Evolutionary conservation across 1,140 invertebrate species (phyloP), one percentile per base, ranked within the genome.

Genomic region (Latrodectus geometricus): DNA sequence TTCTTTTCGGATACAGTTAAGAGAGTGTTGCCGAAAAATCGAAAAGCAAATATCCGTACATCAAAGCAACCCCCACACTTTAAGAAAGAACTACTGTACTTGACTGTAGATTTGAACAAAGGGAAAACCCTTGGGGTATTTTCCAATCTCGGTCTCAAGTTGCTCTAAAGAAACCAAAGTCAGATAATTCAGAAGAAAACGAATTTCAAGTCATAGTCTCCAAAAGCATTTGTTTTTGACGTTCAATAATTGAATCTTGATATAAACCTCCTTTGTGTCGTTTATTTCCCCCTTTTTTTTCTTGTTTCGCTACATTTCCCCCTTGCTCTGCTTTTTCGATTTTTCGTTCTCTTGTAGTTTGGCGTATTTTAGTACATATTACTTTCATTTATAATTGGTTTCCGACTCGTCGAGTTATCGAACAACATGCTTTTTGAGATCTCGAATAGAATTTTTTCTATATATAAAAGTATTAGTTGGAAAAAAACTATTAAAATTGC

Each of bases 211-310:
- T 56, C 79, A 81, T 81, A 72, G 68, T 72, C 66, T 70, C 68
- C n/a, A 56, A 69, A 70, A 81, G 79, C 79, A 81, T 81, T 81
- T 81, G 65, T 81, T 81, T 81, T 52, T 81, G 79, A 81, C 79
- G 68, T 81, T 81, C 79, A 81, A 48, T 81, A 81, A 81, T 81
- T 81, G 79, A 81, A 81, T 81, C 68, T 72, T 81, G 79, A 81
- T 81, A 81, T 81, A 81, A 81, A 81, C 79, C 52, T 49, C 68
- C 68, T 48, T 20, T n/a, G 35, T 49, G 14, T 35, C 35, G 23
- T 50, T n/a, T n/a, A 0, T 11, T n/a, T 48, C 35, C 8, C 20
- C n/a, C 20, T 12, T 20, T 68, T 79, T 50, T 77, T 79, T 8
- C 35, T 12, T 65, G 66, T 14, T 35, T 35, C 35, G 35, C 35